Conservation (phyloP, 2,888 invertebrate species). For the Hemithea aestivaria region DNA sequence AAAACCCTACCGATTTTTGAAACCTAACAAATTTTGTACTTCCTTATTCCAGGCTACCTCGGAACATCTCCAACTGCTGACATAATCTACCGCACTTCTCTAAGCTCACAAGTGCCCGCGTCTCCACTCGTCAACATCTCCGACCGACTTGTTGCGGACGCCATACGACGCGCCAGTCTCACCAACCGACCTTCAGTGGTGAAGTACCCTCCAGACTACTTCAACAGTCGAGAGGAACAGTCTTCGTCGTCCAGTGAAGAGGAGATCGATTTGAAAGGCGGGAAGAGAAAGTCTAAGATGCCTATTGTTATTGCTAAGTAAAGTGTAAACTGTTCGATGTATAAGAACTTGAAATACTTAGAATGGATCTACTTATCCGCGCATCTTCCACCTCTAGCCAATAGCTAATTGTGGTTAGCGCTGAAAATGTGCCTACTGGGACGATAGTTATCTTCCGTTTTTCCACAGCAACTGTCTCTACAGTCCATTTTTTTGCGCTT, state of each 20-base stretch:
- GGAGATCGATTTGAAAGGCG: constrained; percentile 33
- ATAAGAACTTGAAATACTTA: background rate
- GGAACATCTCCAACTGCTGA: constrained; percentile 45
- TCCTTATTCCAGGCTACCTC: constrained; percentile 51
- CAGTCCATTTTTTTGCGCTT: too few species aligned
- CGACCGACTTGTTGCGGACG: constrained; percentile 64
- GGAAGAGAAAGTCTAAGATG: constrained; percentile 28
- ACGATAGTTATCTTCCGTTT: too few species aligned
- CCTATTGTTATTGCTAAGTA: constrained; percentile 9
- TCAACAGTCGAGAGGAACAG: constrained; percentile 51
- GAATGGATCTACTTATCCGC: too few species aligned
- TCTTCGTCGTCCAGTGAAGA: constrained; percentile 66
- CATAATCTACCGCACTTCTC: constrained; percentile 42
- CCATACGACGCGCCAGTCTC: constrained; percentile 61
- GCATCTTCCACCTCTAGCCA: too few species aligned
- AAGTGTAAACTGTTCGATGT: background rate
- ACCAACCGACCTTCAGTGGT: constrained; percentile 57
- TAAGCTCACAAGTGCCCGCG: constrained; percentile 36
- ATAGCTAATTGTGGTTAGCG: too few species aligned
- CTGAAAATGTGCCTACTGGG: too few species aligned
- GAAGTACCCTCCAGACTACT: constrained; percentile 66
- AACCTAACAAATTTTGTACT: background rate
- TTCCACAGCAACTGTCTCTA: too few species aligned
- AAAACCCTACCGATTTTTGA: too few species aligned
- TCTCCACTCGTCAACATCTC: constrained; percentile 54